phyloP scores from a whole-genome alignment of 2,888 invertebrate genomes.

The Plusia festucae region DNA sequence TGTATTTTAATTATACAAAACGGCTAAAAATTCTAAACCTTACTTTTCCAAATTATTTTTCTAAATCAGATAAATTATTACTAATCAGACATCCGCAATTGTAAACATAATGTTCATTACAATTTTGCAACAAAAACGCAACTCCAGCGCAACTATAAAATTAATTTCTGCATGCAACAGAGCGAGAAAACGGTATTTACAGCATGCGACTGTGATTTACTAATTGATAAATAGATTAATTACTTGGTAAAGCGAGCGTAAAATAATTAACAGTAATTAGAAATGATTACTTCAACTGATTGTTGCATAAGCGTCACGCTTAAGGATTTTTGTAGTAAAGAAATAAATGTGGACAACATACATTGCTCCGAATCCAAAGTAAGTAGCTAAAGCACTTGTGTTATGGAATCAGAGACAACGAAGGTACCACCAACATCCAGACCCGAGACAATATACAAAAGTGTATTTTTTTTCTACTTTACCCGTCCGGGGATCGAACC shows the following conservation, averaged over 20 bases:
- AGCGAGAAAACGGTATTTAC: slow-evolving; percentile 17
- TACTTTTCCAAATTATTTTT: too few species aligned
- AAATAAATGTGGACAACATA: too few species aligned
- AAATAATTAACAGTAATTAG: slow-evolving; percentile 20
- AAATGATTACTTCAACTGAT: slow-evolving; percentile 1
- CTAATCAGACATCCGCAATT: not conserved
- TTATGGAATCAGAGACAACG: too few species aligned
- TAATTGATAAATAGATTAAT: slow-evolving; percentile 24
- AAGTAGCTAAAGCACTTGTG: too few species aligned
- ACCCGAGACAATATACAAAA: too few species aligned
- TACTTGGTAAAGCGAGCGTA: slow-evolving; percentile 19
- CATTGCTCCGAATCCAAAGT: too few species aligned
- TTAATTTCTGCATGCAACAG: not conserved
- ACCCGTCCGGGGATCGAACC: too few species aligned
- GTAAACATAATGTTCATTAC: not conserved
- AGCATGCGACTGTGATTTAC: slow-evolving; percentile 13
- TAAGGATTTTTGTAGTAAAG: not conserved
- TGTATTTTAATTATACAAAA: too few species aligned
- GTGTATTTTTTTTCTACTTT: too few species aligned
- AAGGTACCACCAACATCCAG: too few species aligned
- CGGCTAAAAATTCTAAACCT: too few species aligned
- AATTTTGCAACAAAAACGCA: not conserved
- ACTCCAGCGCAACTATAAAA: not conserved
- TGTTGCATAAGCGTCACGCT: not conserved
- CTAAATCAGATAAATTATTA: too few species aligned